These are phyloP conservation scores for Sebastes dallii DNA, from an alignment of 2,797 vertebrate species.

Conservation along the genomic window DNA sequence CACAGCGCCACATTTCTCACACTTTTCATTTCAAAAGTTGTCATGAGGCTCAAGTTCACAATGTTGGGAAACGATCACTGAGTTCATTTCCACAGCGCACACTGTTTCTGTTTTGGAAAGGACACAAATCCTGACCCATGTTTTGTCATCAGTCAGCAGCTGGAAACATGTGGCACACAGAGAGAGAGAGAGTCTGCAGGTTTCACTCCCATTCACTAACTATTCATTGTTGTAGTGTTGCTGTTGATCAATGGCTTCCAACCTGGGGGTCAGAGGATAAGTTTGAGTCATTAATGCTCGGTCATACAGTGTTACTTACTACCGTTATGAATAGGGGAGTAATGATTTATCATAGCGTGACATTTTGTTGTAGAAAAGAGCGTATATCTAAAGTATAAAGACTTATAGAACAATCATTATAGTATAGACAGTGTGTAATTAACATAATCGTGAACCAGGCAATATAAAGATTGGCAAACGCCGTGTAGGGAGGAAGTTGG, in stretches of 20 bases:
- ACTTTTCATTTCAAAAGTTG: conserved; percentile 73
- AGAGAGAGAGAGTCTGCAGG: neutral
- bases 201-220: conserved; percentile 8
- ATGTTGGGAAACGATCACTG: conserved; percentile 71
- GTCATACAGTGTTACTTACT: neutral
- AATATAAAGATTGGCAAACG: too few relatives aligned
- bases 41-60: conserved; percentile 40
- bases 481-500: too few relatives aligned
- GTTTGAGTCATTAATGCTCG: neutral
- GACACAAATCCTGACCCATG: neutral
- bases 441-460: too few relatives aligned
- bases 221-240: neutral
- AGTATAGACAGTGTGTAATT: too few relatives aligned
- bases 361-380: neutral
- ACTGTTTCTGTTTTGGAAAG: conserved; percentile 4
- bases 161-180: conserved; percentile 9
- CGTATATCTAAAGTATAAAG: neutral
- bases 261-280: neutral
- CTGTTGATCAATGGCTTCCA: neutral
- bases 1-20: conserved; percentile 64
- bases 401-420: neutral
- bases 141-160: conserved; percentile 1
- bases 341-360: neutral
- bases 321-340: fast-evolving
- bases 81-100: conserved; percentile 59